phyloP scores from a whole-genome alignment of 2,113 vertebrate species.

The Formicarius rufipectus region DNA sequence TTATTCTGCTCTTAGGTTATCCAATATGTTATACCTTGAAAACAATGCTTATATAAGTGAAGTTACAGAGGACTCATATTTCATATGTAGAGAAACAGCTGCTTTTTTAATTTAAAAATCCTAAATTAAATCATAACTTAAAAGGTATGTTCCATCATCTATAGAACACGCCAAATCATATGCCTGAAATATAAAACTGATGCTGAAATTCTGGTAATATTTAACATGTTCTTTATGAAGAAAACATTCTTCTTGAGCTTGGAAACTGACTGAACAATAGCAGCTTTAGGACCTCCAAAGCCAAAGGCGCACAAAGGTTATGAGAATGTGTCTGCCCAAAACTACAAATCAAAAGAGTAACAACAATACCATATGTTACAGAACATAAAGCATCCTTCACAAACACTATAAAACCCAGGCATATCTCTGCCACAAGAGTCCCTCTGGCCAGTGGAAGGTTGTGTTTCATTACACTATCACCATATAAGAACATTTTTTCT shows the following conservation, averaged over 20 bases:
- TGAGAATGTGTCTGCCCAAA: slow-evolving; percentile 79
- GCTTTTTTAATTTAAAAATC: slow-evolving; percentile 60
- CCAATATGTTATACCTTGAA: slow-evolving; percentile 54
- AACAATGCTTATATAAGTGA: background rate
- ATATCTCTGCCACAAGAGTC: slow-evolving; percentile 62
- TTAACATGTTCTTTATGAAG: slow-evolving; percentile 67
- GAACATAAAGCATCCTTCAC: slow-evolving; percentile 70
- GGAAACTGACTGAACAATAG: slow-evolving; percentile 64
- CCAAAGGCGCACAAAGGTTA: slow-evolving; percentile 81
- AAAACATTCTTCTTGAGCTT: slow-evolving; percentile 60
- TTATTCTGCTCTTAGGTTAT: slow-evolving; percentile 27
- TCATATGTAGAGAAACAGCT: slow-evolving; percentile 59
- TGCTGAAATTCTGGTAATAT: slow-evolving; percentile 70
- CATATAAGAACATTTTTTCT: slow-evolving; percentile 56
- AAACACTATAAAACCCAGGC: slow-evolving; percentile 63
- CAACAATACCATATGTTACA: slow-evolving; percentile 83
- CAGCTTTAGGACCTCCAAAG: slow-evolving; percentile 75
- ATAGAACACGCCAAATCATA: slow-evolving; percentile 58
- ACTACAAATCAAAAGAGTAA: slow-evolving; percentile 82
- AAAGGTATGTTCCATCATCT: slow-evolving; percentile 54
- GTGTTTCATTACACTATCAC: slow-evolving; percentile 53
- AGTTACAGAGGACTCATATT: slow-evolving; percentile 56
- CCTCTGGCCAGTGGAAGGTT: slow-evolving; percentile 48
- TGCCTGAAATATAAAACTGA: slow-evolving; percentile 68
- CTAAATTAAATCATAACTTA: slow-evolving; percentile 71